Evolutionary conservation across 2,113 vertebrate species (phyloP), one percentile per base, ranked within the genome.

Genomic region (Larimichthys crocea): DNA sequence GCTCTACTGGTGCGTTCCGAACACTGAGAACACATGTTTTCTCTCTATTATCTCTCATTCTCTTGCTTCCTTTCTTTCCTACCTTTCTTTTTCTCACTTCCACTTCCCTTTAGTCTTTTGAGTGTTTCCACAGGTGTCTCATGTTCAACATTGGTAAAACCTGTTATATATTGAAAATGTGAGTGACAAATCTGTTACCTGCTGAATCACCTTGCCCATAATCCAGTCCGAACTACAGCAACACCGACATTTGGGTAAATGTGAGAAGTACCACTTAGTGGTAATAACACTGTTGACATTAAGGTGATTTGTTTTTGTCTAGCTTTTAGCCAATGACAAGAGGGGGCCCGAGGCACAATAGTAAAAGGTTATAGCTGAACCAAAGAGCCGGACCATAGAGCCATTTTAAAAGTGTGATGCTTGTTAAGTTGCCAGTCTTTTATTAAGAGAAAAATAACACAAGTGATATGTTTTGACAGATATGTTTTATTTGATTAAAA

Each of bases 21-120:
- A 86, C 83, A 89, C 83, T 31, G 70, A 90, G 85, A 91, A 93
- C 90, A 90, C 89, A 83, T 90, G 88, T 91, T 90, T 89, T 87
- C 83, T 84, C 73, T 90, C 71, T 67, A 88, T 82, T 72, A 80
- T 85, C 70, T 74, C 24, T 70, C 68, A 42, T 6, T 5, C 49
- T 80, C 48, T 26, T 49, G 8, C 49, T 80, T 46, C 10, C 16
- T 52, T 61, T 78, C 31, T 64, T 31, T 22, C 24, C 22, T 63
- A 9, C n/a, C 35, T 40, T 17, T 26, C 57, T 56, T 72, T 72
- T 52, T 53, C 76, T 74, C 14, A 77, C 67, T 20, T 3, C 4
- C 19, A 10, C 35, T 46, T 26, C 49, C 46, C 64, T 57, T 48
- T 0, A 12, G 40, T 2, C 16, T 71, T 46, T 46, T 22, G 9